These are phyloP conservation scores for Sisor rabdophorus DNA, from an alignment of 2,113 vertebrate genomes.

Conservation along the genomic window DNA sequence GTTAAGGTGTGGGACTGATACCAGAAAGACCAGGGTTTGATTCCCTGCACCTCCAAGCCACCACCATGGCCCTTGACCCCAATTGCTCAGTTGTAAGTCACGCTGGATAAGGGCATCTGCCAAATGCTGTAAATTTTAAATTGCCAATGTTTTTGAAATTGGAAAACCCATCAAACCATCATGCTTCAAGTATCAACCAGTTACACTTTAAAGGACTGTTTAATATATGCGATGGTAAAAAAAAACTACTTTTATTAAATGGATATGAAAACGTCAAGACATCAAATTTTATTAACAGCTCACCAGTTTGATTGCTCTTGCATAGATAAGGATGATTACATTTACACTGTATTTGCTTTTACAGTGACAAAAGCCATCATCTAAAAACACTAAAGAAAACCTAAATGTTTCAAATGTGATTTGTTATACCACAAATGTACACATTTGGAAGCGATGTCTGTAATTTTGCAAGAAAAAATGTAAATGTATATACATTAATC, in stretches of 20 bases:
- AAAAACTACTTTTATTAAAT: neutral
- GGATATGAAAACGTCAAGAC: neutral
- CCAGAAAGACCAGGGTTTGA: too few relatives aligned
- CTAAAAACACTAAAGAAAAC: neutral
- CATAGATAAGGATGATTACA: conserved; percentile 10
- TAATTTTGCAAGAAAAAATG: conserved; percentile 5
- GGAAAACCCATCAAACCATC: too few relatives aligned
- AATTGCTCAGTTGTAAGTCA: too few relatives aligned
- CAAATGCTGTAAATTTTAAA: too few relatives aligned
- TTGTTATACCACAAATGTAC: conserved; percentile 1
- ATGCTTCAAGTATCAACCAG: neutral
- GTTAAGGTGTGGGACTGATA: too few relatives aligned
- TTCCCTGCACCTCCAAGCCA: too few relatives aligned
- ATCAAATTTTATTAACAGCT: conserved; percentile 15
- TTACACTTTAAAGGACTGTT: neutral
- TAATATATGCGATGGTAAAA: neutral
- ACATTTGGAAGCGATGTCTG: conserved; percentile 14
- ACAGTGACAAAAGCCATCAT: neutral
- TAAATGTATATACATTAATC: conserved; percentile 33
- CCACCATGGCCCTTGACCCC: too few relatives aligned
- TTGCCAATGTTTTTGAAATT: too few relatives aligned
- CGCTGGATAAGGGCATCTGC: too few relatives aligned
- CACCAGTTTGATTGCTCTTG: conserved; percentile 11
- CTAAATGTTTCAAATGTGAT: conserved; percentile 3
- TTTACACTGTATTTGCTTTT: neutral